Evolutionary conservation across 92 coral and sea anemone genomes (phyloP), one percentile per base, ranked within the genome.

Genomic region (Siderastrea radians): DNA sequence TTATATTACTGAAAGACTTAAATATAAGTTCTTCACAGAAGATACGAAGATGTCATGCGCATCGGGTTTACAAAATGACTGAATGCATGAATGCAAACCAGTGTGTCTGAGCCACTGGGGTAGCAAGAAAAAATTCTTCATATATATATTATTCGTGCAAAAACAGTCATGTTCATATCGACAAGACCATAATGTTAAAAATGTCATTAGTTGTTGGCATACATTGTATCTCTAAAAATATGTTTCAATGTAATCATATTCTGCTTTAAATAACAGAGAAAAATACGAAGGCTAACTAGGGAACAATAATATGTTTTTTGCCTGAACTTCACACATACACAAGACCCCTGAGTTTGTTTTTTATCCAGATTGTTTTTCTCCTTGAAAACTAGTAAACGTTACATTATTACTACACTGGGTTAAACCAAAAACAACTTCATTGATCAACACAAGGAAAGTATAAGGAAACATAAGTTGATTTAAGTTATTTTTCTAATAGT

Each of bases 21-120:
- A 74, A 84, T 84, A 74, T 48, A 60, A 84, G 74, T 73, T 84
- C 87, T 84, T 84, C 87, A 84, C 65, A 64, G 87, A 84, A 84
- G 87, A 84, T 84, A 84, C 87, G 2, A 84, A 60, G 87, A 84
- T 84, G 87, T 61, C 87, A 54, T 50, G 72, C 16, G 81, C 87
- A 84, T 84, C 87, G 19, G 79, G 49, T 72, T 83, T 83, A 71
- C 78, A 62, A 74, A 83, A 74, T 84, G 87, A 73, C 80, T 61
- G 68, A 5, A 71, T 45, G 54, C 64, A 60, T 84, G 26, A 15
- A 84, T 74, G 59, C 70, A 49, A 74, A 70, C 64, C 73, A 50
- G 17, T 16, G 52, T 12, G 72, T 49, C 8, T 82, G 78, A 11
- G 11, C 6, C 74, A 52, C 74, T 74, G 81, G 61, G 80, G 5